These are phyloP conservation scores for Lophotis ruficrista DNA, from an alignment of 2,113 vertebrate species.

Conservation along the genomic window DNA sequence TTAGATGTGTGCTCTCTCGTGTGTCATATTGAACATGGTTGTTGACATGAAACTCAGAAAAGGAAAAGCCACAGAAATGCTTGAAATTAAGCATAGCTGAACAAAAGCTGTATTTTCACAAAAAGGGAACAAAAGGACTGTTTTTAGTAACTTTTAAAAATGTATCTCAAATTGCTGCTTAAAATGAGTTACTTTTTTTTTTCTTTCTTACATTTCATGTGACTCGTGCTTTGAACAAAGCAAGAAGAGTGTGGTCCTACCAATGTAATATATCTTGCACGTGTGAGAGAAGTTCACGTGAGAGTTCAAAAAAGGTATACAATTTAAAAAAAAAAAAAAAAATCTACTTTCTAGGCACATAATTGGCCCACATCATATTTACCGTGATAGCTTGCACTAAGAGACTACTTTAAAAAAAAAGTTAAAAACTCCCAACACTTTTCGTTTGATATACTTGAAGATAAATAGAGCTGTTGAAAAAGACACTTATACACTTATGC, in stretches of 20 bases:
- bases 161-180: too few relatives aligned
- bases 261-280: background rate
- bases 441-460: background rate
- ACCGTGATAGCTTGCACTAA: background rate
- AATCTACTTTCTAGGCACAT: background rate
- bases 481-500: slow-evolving; percentile 5
- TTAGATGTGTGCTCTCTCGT: background rate
- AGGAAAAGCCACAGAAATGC: too few relatives aligned
- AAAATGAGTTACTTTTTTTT: too few relatives aligned
- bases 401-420: background rate
- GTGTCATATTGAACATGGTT: background rate
- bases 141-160: too few relatives aligned
- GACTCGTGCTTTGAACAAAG: too few relatives aligned
- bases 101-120: too few relatives aligned
- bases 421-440: background rate
- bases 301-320: background rate
- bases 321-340: background rate
- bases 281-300: background rate
- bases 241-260: background rate
- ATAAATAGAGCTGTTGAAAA: slow-evolving; percentile 43
- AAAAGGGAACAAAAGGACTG: too few relatives aligned
- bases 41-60: too few relatives aligned
- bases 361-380: background rate
- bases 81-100: too few relatives aligned
- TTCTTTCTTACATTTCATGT: too few relatives aligned